Evolutionary conservation across 2,797 vertebrate species (phyloP).

Genomic region (Corythornis leucogaster): DNA sequence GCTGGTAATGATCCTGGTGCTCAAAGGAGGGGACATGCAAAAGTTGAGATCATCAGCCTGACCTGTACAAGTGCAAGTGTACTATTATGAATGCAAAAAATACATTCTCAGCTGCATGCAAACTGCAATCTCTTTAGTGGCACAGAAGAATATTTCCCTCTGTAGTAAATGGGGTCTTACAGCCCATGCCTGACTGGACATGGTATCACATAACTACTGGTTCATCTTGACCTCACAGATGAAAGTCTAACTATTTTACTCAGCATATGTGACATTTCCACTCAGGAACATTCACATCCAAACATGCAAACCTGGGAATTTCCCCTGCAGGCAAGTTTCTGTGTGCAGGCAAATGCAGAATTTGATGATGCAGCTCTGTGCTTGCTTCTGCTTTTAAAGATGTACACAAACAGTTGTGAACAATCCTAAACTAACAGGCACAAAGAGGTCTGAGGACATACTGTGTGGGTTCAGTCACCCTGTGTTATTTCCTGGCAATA

Average conservation of each 20-base stretch:
- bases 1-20: neutral
- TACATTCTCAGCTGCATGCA: neutral
- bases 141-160: neutral
- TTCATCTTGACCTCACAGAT: neutral
- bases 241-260: neutral
- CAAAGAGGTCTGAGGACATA: neutral
- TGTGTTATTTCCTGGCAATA: neutral
- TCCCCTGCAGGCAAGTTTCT: neutral
- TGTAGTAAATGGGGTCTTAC: neutral
- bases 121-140: neutral
- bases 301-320: neutral
- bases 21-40: neutral
- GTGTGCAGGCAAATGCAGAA: neutral
- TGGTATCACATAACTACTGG: neutral
- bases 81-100: neutral
- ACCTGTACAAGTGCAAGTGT: neutral
- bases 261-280: neutral
- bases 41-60: neutral
- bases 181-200: accelerated
- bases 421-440: neutral
- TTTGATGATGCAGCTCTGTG: neutral
- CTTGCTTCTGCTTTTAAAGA: neutral
- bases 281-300: neutral
- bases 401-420: neutral
- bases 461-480: neutral